A percentile compares a stretch with the other conserved stretches of the same genome.
These are phyloP conservation scores for Keiferia lycopersicella DNA, from an alignment of 2,888 invertebrate genomes.

Conservation along the genomic window DNA sequence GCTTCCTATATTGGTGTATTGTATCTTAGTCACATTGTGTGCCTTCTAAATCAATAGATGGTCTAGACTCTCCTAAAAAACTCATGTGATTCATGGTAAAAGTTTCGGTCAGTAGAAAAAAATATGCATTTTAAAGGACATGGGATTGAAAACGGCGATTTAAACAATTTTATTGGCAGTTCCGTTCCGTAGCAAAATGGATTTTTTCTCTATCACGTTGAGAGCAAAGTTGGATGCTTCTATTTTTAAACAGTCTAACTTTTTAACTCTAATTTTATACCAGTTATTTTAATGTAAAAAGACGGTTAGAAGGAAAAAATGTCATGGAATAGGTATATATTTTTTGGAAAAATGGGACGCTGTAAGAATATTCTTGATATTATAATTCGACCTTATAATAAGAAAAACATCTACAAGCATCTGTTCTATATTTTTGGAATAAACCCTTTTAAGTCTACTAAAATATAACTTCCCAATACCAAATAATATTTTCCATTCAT, in stretches of 20 bases:
- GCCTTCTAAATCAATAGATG: conserved; percentile 25
- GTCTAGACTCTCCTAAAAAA: conserved; percentile 37
- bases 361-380: not conserved
- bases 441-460: too few species aligned
- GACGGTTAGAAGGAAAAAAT: not conserved
- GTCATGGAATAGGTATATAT: not conserved
- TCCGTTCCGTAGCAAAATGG: conserved; percentile 57
- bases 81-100: conserved; percentile 35
- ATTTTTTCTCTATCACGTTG: conserved; percentile 53
- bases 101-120: conserved; percentile 40
- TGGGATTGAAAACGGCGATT: conserved; percentile 57
- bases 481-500: not conserved
- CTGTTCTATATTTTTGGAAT: too few species aligned
- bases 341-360: not conserved
- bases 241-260: conserved; percentile 54
- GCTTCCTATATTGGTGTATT: too few species aligned
- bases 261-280: not conserved
- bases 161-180: conserved; percentile 54
- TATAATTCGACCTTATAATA: too few species aligned
- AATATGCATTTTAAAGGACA: conserved; percentile 57
- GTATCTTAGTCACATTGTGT: not conserved
- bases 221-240: conserved; percentile 69
- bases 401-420: too few species aligned
- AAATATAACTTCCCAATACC: not conserved
- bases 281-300: not conserved